Base-by-base conservation (phyloP, 1,140 invertebrate genomes). In the Listronotus bonariensis region DNA sequence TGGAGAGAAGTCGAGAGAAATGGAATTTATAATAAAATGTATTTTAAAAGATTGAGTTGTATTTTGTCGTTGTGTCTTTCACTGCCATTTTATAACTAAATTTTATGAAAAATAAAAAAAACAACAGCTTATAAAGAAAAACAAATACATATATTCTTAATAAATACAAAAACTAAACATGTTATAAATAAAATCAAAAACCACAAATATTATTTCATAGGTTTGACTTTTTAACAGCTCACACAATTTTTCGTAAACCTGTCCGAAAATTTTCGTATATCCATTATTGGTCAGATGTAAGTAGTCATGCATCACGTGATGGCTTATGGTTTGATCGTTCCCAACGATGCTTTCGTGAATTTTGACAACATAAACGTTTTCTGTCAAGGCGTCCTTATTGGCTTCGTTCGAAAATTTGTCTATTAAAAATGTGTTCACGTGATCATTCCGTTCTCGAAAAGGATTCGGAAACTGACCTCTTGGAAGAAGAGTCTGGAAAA, bases 261-360 rank as follows among this genome's bases (percentile, higher is more conserved):
- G 81, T 57, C 80, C 81, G 78, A 88, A 88, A n/a, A 82, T 81
- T 76, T 88, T 88, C 46, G 78, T 76, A 74, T 91, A 90, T 0
- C 86, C 89, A 42, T 81, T 72, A 62, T 84, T 81, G 2, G 87
- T 88, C 20, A 89, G 78, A 77, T 91, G 89, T 10, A 90, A 77
- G 77, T 89, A 91, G 77, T 92, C 89, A 68, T 86, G 84, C 85
- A 91, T 87, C 68, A 91, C 86, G 59, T 82, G 80, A 69, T 86
- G 84, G 56, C 82, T 84, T 56, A 91, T 88, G 0, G 80, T 81
- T 17, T 85, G 86, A 68, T 88, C 85, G 14, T 79, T 75, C 54
- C 83, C 79, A 6, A 88, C 82, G 56, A 86, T 80, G 18, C 82
- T 81, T 26, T 84, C 80, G 68, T 87, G 84, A 17, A 85, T 82